Percentiles rank a stretch among this genome's conserved stretches.
Conservation (phyloP, 2,797 vertebrate species). For the Petrocephalus sullivani region DNA sequence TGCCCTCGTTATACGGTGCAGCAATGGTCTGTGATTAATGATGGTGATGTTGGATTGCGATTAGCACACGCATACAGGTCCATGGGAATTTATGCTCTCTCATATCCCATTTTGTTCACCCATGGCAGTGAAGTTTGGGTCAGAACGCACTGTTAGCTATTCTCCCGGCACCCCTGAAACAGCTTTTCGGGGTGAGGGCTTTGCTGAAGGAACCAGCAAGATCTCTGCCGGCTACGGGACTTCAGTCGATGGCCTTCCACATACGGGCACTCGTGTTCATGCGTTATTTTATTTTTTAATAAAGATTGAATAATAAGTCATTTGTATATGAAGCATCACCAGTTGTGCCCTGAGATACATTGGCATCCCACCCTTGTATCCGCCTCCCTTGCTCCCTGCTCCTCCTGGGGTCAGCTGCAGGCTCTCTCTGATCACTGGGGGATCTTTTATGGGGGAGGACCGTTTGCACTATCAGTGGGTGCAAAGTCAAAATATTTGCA, state of each 20-base stretch:
- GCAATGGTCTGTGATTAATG: too few species aligned
- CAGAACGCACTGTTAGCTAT: neutral
- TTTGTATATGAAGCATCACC: neutral
- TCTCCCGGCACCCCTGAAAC: neutral
- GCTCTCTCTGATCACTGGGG: neutral
- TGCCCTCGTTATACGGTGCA: too few species aligned
- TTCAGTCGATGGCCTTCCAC: neutral
- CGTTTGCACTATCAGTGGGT: neutral
- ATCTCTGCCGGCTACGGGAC: neutral
- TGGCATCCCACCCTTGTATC: neutral
- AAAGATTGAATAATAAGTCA: neutral
- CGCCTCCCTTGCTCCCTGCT: neutral
- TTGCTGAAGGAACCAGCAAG: neutral
- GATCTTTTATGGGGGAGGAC: neutral
- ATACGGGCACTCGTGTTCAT: neutral
- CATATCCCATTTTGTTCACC: neutral
- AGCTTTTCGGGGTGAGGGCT: neutral
- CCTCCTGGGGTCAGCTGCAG: neutral
- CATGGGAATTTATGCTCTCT: neutral
- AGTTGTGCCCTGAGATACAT: neutral
- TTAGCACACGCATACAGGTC: neutral
- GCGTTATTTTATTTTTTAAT: neutral
- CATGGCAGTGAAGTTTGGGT: neutral
- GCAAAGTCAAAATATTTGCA: neutral
- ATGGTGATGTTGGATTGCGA: neutral